Percentiles rank a stretch among this genome's conserved stretches.
Evolutionary conservation across 2,113 vertebrate genomes (phyloP).

Genomic region (Notarius quadriscutis): DNA sequence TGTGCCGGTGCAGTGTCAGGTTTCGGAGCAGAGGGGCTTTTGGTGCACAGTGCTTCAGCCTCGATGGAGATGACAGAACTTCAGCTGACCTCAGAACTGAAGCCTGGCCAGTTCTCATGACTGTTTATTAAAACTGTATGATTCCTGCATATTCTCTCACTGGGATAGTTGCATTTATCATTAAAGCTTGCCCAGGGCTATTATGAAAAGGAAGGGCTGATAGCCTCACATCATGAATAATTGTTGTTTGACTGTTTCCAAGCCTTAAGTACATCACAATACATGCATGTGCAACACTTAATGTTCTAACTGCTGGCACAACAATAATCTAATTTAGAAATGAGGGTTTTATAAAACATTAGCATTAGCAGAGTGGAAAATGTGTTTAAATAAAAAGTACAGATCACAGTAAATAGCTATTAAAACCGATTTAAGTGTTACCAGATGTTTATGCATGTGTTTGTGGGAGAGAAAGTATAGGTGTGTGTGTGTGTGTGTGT

Average conservation of each 20-base stretch:
- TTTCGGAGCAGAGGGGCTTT: conserved; percentile 45
- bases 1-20: conserved; percentile 43
- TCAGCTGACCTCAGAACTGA: conserved; percentile 58
- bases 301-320: conserved; percentile 66
- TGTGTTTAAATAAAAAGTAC: conserved; percentile 72
- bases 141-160: conserved; percentile 40
- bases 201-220: conserved; percentile 39
- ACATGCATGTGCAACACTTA: conserved; percentile 49
- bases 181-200: conserved; percentile 21
- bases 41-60: conserved; percentile 16
- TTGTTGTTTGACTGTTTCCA: conserved; percentile 53
- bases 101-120: conserved; percentile 44
- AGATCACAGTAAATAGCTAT: conserved; percentile 78
- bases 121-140: conserved; percentile 55
- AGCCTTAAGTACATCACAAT: conserved; percentile 52
- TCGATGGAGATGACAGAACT: conserved; percentile 53
- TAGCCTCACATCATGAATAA: conserved; percentile 49
- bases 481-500: conserved; percentile 41
- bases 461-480: conserved; percentile 60
- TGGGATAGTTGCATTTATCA: conserved; percentile 45
- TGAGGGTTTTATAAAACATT: conserved; percentile 72
- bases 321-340: conserved; percentile 63
- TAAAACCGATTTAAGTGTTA: conserved; percentile 71
- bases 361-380: conserved; percentile 75
- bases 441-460: conserved; percentile 76